These are phyloP conservation scores for Lepas anatifera DNA, from an alignment of 2,888 invertebrate genomes.

Conservation along the genomic window DNA sequence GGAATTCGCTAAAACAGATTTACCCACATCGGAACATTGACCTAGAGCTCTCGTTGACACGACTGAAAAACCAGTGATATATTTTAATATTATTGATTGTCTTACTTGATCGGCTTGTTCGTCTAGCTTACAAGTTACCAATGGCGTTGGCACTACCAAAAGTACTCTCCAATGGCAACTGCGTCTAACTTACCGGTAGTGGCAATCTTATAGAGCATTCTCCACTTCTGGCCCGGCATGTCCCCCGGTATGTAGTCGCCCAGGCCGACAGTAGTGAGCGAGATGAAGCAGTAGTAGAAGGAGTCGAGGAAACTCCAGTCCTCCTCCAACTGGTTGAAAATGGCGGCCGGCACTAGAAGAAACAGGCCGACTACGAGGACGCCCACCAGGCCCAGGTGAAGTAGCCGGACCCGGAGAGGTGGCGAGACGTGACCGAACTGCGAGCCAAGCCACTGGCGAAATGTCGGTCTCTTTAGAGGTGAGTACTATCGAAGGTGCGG, in stretches of 20 bases:
- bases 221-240: conserved; percentile 42
- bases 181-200: conserved; percentile 30
- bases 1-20: no score
- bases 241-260: conserved; percentile 85
- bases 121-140: no score
- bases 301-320: conserved; percentile 77
- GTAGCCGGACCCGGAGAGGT: conserved; percentile 60
- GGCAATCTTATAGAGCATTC: neutral
- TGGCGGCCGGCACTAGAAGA: conserved; percentile 58
- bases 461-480: no score
- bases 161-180: no score
- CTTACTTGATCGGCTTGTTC: no score
- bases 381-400: conserved; percentile 55
- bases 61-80: no score
- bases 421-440: conserved; percentile 54
- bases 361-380: conserved; percentile 45
- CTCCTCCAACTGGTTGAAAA: conserved; percentile 61
- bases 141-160: no score
- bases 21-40: no score
- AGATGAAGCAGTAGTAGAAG: conserved; percentile 82
- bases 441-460: conserved; percentile 51
- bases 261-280: conserved; percentile 74
- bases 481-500: no score
- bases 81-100: no score
- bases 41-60: no score